Evolutionary conservation across 1,140 invertebrate genomes (phyloP), one percentile per base, ranked within the genome.

Genomic region (Venturia canescens): DNA sequence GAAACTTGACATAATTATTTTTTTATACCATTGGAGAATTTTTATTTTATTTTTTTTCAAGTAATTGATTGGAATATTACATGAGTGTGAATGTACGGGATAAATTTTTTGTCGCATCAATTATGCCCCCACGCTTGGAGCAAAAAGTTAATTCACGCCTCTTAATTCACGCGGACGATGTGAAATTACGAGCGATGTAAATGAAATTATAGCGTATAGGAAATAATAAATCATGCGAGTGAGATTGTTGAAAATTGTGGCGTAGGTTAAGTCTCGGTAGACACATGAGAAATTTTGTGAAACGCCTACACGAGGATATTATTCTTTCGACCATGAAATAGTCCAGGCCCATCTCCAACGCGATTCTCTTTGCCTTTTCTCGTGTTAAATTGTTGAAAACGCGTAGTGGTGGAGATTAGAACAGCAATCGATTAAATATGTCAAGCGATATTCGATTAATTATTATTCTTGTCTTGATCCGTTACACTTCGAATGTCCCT

Each of bases 111-210:
- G 38, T 44, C 7, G 3, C 2, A 44, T 44, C 38, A 23, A 48
- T 48, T 71, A 71, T 71, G 21, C 69, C 69, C 69, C 69, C 69
- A 48, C 69, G 31, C 69, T 38, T 48, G 38, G 38, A 11, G 38
- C 38, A 44, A 44, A 44, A 44, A 5, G 38, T 44, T 9, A 9
- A 38, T 71, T 71, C 69, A 71, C 69, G 69, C 69, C 48, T 74
- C 71, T 57, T 74, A 74, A 74, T 79, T 69, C 50, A 5, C 26
- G 69, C 66, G 53, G 38, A 70, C 70, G 78, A 79, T 50, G 44
- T 23, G 66, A 70, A 79, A 79, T 79, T 70, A 79, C 31, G 70
- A 34, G 50, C 27, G 50, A 70, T 79, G 78, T 50, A 50, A 70
- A 71, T 79, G 70, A 74, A 74, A 74, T 74, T 74, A 53, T 74